Percentiles rank a stretch among this genome's conserved stretches.
phyloP scores from a whole-genome alignment of 1,140 invertebrate genomes.

The Lamellibrachia luymesi region DNA sequence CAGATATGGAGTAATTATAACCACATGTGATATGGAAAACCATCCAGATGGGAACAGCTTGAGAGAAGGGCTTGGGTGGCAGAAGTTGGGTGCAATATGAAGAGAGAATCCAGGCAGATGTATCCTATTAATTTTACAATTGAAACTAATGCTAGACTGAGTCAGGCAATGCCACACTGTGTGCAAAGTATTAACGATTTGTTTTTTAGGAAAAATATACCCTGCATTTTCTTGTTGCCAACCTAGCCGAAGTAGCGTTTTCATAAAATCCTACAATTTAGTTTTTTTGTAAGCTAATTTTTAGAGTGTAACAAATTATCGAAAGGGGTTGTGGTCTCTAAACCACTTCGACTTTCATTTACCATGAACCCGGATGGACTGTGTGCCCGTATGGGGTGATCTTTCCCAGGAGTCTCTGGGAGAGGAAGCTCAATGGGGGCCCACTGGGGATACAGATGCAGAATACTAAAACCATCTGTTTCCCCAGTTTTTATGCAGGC shows the following conservation, averaged over 20 bases:
- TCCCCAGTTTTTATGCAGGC: not conserved
- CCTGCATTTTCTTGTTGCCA: too few relatives aligned
- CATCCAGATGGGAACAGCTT: not conserved
- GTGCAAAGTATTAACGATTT: too few relatives aligned
- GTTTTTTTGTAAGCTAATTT: not conserved
- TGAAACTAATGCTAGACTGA: too few relatives aligned
- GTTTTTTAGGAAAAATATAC: too few relatives aligned
- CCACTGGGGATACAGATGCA: not conserved
- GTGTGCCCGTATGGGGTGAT: not conserved
- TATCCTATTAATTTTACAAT: too few relatives aligned
- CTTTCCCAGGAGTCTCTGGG: not conserved
- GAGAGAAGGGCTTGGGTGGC: not conserved
- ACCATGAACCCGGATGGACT: not conserved
- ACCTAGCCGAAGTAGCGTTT: too few relatives aligned
- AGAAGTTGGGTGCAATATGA: not conserved
- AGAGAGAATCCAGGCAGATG: not conserved
- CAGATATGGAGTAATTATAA: not conserved
- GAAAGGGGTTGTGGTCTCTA: not conserved
- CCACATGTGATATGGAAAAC: not conserved
- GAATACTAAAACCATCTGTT: not conserved
- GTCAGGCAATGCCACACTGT: too few relatives aligned
- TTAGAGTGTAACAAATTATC: not conserved
- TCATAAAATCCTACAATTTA: too few relatives aligned
- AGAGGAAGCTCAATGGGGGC: not conserved
- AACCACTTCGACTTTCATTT: not conserved